Evolutionary conservation across 2,113 vertebrate species (phyloP).

Genomic region (Conger conger): DNA sequence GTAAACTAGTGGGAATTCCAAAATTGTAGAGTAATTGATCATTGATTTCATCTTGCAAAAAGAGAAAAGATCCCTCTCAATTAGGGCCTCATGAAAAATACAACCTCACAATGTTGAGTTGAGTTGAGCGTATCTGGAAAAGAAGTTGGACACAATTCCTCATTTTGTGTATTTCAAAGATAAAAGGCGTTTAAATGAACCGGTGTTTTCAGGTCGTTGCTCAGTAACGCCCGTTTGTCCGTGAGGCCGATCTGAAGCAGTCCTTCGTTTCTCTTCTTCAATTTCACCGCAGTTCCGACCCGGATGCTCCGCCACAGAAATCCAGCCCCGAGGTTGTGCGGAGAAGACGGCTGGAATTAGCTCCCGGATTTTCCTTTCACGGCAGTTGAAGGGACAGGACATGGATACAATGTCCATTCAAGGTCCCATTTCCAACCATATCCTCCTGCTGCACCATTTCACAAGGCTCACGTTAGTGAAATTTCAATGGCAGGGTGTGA

Average conservation of each 20-base stretch:
- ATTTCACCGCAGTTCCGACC: constrained; percentile 27
- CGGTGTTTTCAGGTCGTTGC: neutral
- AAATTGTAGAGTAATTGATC: no score
- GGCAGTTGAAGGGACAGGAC: neutral
- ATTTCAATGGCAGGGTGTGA: neutral
- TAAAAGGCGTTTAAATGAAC: neutral
- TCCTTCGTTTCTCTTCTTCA: neutral
- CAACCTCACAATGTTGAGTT: no score
- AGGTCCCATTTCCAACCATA: neutral
- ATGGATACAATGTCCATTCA: constrained; percentile 8
- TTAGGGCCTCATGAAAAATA: no score
- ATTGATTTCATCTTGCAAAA: no score
- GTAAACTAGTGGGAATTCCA: no score
- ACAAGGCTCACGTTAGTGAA: neutral
- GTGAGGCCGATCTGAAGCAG: neutral
- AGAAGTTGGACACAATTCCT: no score
- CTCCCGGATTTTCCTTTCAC: constrained; percentile 11
- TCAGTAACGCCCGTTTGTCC: neutral
- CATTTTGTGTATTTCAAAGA: no score
- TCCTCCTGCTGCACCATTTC: neutral
- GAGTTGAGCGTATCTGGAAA: no score
- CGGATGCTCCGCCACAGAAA: constrained; percentile 20
- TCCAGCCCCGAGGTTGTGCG: constrained; percentile 3
- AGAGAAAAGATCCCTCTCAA: no score
- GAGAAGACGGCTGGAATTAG: constrained; percentile 11